Conservation (phyloP, 2,888 invertebrate genomes). For the Chirona hameri region DNA sequence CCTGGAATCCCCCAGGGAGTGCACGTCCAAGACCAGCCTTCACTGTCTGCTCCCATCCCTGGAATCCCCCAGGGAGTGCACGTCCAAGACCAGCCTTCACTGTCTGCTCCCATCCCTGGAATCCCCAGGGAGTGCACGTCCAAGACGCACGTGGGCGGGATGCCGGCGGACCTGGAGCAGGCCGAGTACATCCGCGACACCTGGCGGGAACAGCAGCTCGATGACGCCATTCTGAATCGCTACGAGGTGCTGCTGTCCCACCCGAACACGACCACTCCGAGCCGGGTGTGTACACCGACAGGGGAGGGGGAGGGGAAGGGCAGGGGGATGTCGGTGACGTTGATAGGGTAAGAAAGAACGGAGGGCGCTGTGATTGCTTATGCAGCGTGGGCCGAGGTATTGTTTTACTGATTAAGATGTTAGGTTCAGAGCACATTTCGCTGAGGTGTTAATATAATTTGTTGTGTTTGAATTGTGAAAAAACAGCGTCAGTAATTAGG, state of each 20-base stretch:
- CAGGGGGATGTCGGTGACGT: no score
- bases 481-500: no score
- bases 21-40: no score
- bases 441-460: no score
- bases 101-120: background rate
- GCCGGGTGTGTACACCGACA: slow-evolving; percentile 29
- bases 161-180: slow-evolving; percentile 33
- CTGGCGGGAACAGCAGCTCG: slow-evolving; percentile 34
- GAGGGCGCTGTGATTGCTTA: no score
- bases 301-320: no score
- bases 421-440: no score
- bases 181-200: slow-evolving; percentile 33
- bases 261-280: slow-evolving; percentile 32
- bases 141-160: slow-evolving; percentile 34
- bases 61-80: background rate
- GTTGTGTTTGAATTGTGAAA: no score
- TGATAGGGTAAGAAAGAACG: no score
- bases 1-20: no score
- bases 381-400: no score
- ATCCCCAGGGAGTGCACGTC: background rate
- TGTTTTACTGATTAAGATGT: no score
- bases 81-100: background rate
- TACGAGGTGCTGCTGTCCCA: slow-evolving; percentile 36
- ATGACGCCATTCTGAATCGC: slow-evolving; percentile 34
- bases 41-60: background rate